Conservation (phyloP, 2,797 vertebrate species). For the Syngnathus rostellatus region DNA sequence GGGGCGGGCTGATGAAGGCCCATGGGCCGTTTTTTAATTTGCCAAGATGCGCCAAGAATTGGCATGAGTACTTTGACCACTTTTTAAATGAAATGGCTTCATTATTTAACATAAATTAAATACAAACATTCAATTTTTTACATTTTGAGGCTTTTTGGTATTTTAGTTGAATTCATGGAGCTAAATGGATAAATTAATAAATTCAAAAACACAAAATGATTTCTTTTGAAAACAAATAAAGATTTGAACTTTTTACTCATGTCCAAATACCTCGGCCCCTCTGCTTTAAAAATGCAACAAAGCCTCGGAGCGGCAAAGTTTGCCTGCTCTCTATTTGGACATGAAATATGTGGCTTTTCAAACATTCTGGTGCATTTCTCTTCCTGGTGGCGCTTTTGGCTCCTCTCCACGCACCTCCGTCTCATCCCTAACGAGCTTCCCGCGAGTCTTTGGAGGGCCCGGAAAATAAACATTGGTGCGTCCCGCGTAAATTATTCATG, state of each 20-base stretch:
- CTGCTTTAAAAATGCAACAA: not conserved
- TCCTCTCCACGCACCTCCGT: not conserved
- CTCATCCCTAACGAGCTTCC: not conserved
- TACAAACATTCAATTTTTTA: too few species aligned
- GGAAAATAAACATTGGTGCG: not conserved
- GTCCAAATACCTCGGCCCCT: not conserved
- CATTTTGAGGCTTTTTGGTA: too few species aligned
- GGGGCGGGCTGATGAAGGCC: not conserved
- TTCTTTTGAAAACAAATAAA: too few species aligned
- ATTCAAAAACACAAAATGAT: too few species aligned
- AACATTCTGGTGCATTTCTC: not conserved
- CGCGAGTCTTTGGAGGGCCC: conserved; percentile 10
- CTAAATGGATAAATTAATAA: too few species aligned
- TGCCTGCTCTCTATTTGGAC: not conserved
- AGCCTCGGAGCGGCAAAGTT: not conserved
- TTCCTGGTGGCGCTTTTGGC: conserved; percentile 2
- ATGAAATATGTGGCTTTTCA: not conserved
- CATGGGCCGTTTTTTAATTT: not conserved
- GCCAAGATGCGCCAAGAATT: not conserved
- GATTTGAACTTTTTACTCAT: too few species aligned
- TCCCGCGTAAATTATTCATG: conserved; percentile 18
- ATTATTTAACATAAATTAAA: too few species aligned
- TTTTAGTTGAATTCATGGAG: too few species aligned
- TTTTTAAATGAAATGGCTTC: too few species aligned
- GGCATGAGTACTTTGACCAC: not conserved